Evolutionary conservation across 2,888 invertebrate genomes (phyloP), one percentile per base, ranked within the genome.

Genomic region (Adelognathus sp.): DNA sequence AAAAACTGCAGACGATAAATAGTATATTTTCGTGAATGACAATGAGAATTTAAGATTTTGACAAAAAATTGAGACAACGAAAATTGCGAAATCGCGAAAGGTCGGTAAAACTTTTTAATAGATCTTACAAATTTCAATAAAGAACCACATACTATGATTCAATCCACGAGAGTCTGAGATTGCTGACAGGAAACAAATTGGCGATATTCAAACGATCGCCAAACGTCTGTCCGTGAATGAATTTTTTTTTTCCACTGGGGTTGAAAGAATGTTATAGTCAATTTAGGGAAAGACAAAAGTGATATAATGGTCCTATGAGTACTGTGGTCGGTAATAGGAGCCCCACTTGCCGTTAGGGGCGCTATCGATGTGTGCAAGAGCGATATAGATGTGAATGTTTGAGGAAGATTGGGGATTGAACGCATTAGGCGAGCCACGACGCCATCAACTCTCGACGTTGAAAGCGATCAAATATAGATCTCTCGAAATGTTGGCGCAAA

Each of bases 401-500:
- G 86, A 84, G 81, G 82, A 86, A 84, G 81, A 80, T 76, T 82
- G 85, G 85, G 84, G 86, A 81, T 81, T 82, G 67, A 73, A 83
- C 86, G 86, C 88, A 88, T 88, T 87, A 88, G 84, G 81, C 76
- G 83, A 79, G 76, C 78, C 69, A 83, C 82, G 86, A 86, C 85
- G 86, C 82, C 86, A 85, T 83, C 80, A 81, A 85, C 84, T 85
- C 78, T 74, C 83, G 87, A 86, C 86, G 86, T 86, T 83, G 82
- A 85, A 87, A 87, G 86, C 84, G 87, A 87, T 85, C 87, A 87
- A 87, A 89, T 87, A 87, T 87, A 88, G 88, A 88, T 88, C 87
- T 85, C 83, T 84, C 80, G 76, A 52, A 66, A 76, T 60, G 21
- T 75, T 75, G 41, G 41, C 31, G 27, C 39, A 56, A 74, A 78